Percentiles rank a stretch among this genome's conserved stretches.
Evolutionary conservation across 2,888 invertebrate genomes (phyloP).

Genomic region (Thereva nobilitata): DNA sequence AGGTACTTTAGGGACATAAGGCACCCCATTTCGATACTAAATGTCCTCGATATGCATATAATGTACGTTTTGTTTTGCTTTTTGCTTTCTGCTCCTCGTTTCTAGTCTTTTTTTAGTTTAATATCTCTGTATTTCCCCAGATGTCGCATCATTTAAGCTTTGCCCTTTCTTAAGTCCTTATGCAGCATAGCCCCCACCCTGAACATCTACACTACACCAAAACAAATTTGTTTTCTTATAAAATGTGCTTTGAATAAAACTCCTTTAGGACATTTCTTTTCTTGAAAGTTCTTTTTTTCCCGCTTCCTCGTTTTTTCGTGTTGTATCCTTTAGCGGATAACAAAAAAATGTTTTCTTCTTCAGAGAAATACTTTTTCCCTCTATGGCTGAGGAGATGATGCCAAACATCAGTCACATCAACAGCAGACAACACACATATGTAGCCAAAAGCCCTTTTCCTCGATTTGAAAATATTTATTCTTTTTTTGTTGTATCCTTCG

Average conservation of each 20-base stretch:
- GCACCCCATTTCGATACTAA: conserved; percentile 34
- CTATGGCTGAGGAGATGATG: conserved; percentile 14
- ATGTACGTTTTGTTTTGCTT: conserved; percentile 5
- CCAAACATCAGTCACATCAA: conserved; percentile 31
- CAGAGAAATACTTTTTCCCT: conserved; percentile 19
- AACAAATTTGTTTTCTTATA: conserved; percentile 19
- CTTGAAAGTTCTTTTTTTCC: too few species aligned
- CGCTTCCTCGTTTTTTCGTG: conserved; percentile 23
- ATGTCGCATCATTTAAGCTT: conserved; percentile 30
- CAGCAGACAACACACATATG: conserved; percentile 18
- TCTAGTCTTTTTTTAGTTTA: conserved; percentile 19
- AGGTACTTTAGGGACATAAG: conserved; percentile 20
- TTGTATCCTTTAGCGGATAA: conserved; percentile 29
- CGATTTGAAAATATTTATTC: conserved; percentile 6
- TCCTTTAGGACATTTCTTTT: conserved; percentile 18
- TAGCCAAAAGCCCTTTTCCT: conserved; percentile 6
- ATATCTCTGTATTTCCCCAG: conserved; percentile 23
- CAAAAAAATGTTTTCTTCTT: conserved; percentile 6
- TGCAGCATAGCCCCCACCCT: conserved; percentile 7
- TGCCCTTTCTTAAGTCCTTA: not conserved
- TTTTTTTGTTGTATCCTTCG: not conserved
- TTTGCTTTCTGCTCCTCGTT: conserved; percentile 4
- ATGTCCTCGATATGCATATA: conserved; percentile 31
- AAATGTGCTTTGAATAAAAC: conserved; percentile 36
- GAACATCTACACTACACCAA: not conserved